Conservation (phyloP, 1,140 invertebrate genomes). For the Myzus persicae region DNA sequence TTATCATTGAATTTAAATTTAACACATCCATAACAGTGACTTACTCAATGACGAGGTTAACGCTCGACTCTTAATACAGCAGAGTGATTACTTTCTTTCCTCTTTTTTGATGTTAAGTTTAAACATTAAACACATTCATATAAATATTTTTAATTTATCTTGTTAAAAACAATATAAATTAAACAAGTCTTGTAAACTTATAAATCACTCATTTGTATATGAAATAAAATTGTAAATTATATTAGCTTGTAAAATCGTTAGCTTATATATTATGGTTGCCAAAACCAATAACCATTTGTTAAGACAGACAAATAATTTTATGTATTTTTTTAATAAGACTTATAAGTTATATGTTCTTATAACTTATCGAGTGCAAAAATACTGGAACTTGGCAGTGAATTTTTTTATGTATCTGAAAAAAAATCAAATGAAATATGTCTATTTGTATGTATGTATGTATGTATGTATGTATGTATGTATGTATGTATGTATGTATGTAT, state of each 20-base stretch:
- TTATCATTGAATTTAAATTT: too few species aligned
- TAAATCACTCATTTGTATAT: background rate
- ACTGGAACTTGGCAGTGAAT: background rate
- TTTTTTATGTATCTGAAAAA: background rate
- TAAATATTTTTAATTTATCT: background rate
- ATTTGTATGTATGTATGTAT: too few species aligned
- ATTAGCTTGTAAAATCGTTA: background rate
- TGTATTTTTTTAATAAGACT: background rate
- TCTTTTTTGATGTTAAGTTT: background rate
- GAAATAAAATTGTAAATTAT: background rate
- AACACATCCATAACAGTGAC: too few species aligned
- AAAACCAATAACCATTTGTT: conserved; percentile 26
- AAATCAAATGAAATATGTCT: background rate
- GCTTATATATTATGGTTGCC: background rate
- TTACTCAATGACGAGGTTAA: too few species aligned
- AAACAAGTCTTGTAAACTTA: background rate
- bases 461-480: too few species aligned
- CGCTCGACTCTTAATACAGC: too few species aligned
- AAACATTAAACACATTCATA: background rate
- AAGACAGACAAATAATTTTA: background rate
- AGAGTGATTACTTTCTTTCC: too few species aligned
- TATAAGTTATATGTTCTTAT: background rate
- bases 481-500: too few species aligned
- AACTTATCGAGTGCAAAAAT: conserved; percentile 3
- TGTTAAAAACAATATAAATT: background rate